Evolutionary conservation across 2,113 vertebrate genomes (phyloP), one percentile per base, ranked within the genome.

Genomic region (Triplophysa siluroides): DNA sequence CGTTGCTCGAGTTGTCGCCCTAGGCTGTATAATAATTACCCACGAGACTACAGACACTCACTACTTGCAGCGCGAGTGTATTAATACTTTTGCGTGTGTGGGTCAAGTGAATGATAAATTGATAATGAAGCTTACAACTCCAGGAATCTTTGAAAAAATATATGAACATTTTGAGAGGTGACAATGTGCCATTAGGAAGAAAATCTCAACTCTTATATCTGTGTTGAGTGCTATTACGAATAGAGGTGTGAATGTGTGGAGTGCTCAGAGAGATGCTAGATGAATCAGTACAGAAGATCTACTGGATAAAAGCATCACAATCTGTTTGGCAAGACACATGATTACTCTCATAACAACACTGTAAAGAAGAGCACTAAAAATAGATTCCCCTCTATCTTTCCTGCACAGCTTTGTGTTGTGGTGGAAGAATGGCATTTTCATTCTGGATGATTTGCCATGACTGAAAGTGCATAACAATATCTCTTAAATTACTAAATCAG

Each of bases 351-450:
- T 26, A 74, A 43, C 38, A 50, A 63, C 52, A 13, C 29, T 73
- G 69, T 45, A 5, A 38, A 24, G 58, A 52, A 77, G 38, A 33
- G 64, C 18, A 23, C 16, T 84, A 82, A 76, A 80, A 77, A 82
- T 82, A 71, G 33, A 45, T 58, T 18, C 19, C 14, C n/a, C 47
- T 61, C 64, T 62, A 41, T 70, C 50, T 52, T 71, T 77, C 70
- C 56, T 50, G 2, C 1, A 26, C 19, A 63, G 64, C 1, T 56
- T 38, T 67, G 58, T 66, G 19, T 65, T 77, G 14, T 60, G 26
- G 41, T 69, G 4, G 56, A 10, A 79, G 65, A 72, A 54, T 67
- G 58, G 41, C 50, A 67, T 63, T 76, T 76, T 33, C 54, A 43
- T 67, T 19, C 29, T n/a, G 58, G 26, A 62, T n/a, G n/a, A n/a